Evolutionary conservation across 2,888 invertebrate genomes (phyloP), one percentile per base, ranked within the genome.

Genomic region (Nemurella pictetii): DNA sequence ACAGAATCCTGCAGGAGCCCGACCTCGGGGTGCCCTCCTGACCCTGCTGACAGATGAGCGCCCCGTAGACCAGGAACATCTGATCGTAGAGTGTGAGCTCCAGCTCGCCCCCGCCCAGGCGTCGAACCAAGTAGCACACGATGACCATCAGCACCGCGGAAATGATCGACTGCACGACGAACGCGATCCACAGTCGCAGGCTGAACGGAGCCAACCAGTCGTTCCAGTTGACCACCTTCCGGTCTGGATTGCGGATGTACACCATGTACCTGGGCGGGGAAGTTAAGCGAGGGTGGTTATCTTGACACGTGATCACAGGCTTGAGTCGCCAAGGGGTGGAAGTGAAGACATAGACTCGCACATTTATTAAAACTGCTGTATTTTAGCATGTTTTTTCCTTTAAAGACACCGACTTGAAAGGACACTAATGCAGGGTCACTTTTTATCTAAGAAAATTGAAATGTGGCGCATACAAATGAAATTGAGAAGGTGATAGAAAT

Each of bases 191-290:
- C 26, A 82, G 72, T 2, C 82, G 82, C 20, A 25, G 5, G n/a
- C 72, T 82, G 82, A 82, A 82, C 5, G 82, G 82, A 28, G 82
- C 82, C 15, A 55, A n/a, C 82, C 82, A 82, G 72, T 82, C 82
- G 55, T 55, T 82, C 82, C 82, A 82, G 82, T 82, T 82, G 15
- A 82, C 82, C 0, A 72, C 73, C 28, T 82, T 82, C 7, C 73
- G 36, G 29, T 82, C 82, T 9, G 82, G 82, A 15, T 82, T 82
- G 26, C 29, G 26, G 20, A 82, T 26, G 72, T 82, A 82, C 15
- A 82, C 82, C 0, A n/a, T 12, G 30, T 55, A 82, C 55, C 82
- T 82, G 55, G 55, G 55, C 12, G 12, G 35, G 35, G 12, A 35
- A 12, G 35, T 4, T 35, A 35, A 35, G n/a, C n/a, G n/a, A n/a